These are phyloP conservation scores for Tenthredo amoena DNA, from an alignment of 2,888 invertebrate genomes.

Conservation along the genomic window DNA sequence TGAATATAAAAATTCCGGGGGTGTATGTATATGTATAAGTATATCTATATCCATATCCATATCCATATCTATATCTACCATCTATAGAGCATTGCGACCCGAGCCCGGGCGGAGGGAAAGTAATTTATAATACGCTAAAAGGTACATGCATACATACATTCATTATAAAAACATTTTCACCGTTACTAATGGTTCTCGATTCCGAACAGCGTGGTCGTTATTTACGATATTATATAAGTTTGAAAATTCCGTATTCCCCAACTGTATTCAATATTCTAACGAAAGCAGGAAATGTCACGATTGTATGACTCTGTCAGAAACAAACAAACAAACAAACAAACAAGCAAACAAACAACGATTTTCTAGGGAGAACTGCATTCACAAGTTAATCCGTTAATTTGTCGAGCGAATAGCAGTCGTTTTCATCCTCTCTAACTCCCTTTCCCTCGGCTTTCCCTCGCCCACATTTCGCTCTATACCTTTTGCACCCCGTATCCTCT, in stretches of 20 bases:
- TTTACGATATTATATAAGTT: constrained; percentile 11
- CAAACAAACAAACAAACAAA: neutral
- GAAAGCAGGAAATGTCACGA: neutral
- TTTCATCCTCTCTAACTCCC: neutral
- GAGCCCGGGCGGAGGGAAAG: neutral
- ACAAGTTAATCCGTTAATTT: constrained; percentile 42
- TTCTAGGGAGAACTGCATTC: constrained; percentile 10
- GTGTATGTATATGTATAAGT: neutral
- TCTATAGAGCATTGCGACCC: neutral
- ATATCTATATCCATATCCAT: neutral
- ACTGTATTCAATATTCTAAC: neutral
- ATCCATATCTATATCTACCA: neutral
- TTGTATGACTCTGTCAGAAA: neutral
- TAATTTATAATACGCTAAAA: constrained; percentile 29
- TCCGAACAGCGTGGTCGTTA: neutral
- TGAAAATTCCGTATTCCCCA: neutral
- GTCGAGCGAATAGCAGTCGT: constrained; percentile 25
- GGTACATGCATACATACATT: neutral
- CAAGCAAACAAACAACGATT: neutral
- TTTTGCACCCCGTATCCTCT: neutral
- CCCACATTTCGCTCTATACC: neutral
- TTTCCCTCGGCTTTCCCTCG: neutral
- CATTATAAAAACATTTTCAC: neutral
- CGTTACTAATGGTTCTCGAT: neutral
- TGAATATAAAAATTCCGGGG: constrained; percentile 33